Evolutionary conservation across 1,140 invertebrate genomes (phyloP).

Genomic region (fruit fly (Drosophila melanogaster)): DNA sequence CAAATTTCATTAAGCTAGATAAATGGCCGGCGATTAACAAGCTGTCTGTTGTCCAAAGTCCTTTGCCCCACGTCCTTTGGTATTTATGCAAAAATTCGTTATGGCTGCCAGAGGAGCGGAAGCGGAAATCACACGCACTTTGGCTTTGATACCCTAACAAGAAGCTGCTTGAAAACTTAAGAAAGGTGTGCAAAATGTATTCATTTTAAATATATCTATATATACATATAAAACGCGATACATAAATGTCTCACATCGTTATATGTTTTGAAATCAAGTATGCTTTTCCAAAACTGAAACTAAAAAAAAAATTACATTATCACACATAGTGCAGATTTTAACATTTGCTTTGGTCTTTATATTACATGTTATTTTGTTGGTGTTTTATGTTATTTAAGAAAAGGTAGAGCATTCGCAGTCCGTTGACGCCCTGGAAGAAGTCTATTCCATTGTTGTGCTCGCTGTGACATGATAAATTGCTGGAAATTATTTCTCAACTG

Average conservation of each 20-base stretch:
- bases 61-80: not conserved
- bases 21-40: conserved; percentile 81
- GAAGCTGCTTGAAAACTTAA: not conserved
- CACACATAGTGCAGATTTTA: no score
- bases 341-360: no score
- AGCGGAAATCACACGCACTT: conserved; percentile 55
- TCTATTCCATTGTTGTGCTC: not conserved
- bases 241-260: no score
- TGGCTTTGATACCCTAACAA: conserved; percentile 3
- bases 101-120: conserved; percentile 55
- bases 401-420: conserved; percentile 24
- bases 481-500: conserved; percentile 78
- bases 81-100: conserved; percentile 82
- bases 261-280: no score
- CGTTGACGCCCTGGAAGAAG: conserved; percentile 6
- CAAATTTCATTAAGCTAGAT: conserved; percentile 84
- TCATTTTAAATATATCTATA: not conserved
- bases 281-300: no score
- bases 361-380: not conserved
- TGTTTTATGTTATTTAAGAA: not conserved
- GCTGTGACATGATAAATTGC: conserved; percentile 82
- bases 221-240: no score
- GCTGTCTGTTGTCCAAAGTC: conserved; percentile 33
- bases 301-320: no score
- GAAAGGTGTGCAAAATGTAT: not conserved